Evolutionary conservation across 1,140 invertebrate species (phyloP).

Genomic region (Drosophila tsacasi): DNA sequence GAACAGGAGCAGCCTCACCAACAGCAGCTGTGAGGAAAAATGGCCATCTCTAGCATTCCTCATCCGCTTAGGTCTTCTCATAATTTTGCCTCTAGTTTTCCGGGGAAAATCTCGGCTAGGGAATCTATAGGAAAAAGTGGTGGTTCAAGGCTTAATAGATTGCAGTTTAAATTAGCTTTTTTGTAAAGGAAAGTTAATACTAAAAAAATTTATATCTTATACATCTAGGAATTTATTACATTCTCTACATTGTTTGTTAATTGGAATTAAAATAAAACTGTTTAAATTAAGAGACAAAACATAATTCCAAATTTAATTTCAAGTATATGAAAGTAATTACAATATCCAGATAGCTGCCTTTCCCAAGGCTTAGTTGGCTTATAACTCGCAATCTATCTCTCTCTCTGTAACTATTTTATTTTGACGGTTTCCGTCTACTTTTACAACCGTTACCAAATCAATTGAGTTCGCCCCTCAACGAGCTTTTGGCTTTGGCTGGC

Average conservation of each 20-base stretch:
- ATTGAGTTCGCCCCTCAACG: slow-evolving; percentile 35
- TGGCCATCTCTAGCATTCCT: slow-evolving; percentile 30
- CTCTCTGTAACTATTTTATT: neutral
- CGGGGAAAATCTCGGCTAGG: slow-evolving; percentile 18
- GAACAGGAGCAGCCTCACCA: neutral
- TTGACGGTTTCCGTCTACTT: slow-evolving; percentile 7
- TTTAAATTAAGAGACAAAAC: neutral
- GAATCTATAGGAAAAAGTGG: slow-evolving; percentile 25
- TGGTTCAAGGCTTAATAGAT: neutral
- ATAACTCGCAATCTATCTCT: neutral
- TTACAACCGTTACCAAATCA: slow-evolving; percentile 54
- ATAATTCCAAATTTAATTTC: neutral
- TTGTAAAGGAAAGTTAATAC: neutral
- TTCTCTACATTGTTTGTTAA: neutral
- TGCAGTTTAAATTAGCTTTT: neutral
- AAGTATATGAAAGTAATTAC: neutral
- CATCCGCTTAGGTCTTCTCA: slow-evolving; percentile 23
- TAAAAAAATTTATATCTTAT: neutral
- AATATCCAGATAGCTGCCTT: neutral
- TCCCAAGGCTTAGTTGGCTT: neutral
- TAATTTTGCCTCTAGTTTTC: slow-evolving; percentile 32
- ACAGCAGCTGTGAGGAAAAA: slow-evolving; percentile 21
- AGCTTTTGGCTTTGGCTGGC: slow-evolving; percentile 25
- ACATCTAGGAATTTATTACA: neutral
- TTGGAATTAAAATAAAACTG: neutral